phyloP scores from a whole-genome alignment of 2,797 vertebrate species.

The Limosa lapponica region DNA sequence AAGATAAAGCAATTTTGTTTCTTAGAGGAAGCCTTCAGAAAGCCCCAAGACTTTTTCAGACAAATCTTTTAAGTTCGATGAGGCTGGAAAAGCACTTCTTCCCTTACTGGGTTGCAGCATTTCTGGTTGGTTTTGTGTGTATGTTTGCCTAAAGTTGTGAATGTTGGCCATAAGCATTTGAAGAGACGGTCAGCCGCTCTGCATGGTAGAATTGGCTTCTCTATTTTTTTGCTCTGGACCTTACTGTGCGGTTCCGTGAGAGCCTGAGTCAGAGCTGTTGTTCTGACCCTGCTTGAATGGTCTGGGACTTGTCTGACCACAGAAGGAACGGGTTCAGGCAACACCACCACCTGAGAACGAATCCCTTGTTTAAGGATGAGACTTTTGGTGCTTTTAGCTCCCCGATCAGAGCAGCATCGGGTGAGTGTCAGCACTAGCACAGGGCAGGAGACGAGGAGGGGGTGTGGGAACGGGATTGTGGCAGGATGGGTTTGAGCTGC shows the following conservation, averaged over 20 bases:
- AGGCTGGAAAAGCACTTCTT: background rate
- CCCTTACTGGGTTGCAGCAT: background rate
- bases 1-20: background rate
- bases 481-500: background rate
- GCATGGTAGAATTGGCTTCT: background rate
- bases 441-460: background rate
- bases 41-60: background rate
- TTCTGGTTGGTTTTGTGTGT: background rate
- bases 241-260: background rate
- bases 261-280: background rate
- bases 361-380: background rate
- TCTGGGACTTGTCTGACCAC: background rate
- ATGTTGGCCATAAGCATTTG: background rate
- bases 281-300: fast-evolving
- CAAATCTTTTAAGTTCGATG: background rate
- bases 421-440: fast-evolving
- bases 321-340: background rate
- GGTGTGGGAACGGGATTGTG: fast-evolving
- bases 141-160: fast-evolving
- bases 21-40: background rate
- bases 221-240: background rate
- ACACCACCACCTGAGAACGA: background rate
- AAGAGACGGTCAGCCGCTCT: background rate
- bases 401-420: fast-evolving
- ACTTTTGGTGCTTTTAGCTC: background rate